These are phyloP conservation scores for Vannuccia rotundouncinata DNA, from an alignment of 2,888 invertebrate species.

Conservation along the genomic window DNA sequence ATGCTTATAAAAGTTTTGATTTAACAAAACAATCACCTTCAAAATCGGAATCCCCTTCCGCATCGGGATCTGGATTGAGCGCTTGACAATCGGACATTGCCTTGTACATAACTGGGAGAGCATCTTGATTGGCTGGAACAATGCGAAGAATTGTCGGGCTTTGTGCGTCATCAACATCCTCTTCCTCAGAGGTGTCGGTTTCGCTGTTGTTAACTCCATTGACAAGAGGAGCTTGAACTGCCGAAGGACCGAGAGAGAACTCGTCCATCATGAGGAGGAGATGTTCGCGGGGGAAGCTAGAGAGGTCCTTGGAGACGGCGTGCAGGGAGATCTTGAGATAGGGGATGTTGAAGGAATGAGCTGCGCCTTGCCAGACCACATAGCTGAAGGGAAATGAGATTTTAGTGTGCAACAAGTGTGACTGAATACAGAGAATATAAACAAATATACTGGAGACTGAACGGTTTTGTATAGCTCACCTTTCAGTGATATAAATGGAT, in stretches of 20 bases:
- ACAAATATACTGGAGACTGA: too few relatives aligned
- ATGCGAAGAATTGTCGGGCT: slow-evolving; percentile 67
- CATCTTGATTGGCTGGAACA: slow-evolving; percentile 60
- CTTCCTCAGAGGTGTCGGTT: slow-evolving; percentile 60
- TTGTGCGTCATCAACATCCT: slow-evolving; percentile 59
- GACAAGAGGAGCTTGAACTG: too few relatives aligned
- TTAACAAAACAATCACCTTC: not conserved
- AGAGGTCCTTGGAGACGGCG: slow-evolving; percentile 67
- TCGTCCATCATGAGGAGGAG: slow-evolving; percentile 70
- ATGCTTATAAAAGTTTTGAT: too few relatives aligned
- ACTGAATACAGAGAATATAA: too few relatives aligned
- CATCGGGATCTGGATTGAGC: slow-evolving; percentile 69
- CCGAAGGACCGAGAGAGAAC: slow-evolving; percentile 28
- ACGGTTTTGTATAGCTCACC: not conserved
- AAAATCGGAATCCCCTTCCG: slow-evolving; percentile 62
- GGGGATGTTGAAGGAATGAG: not conserved
- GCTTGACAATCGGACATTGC: slow-evolving; percentile 71
- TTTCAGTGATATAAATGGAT: not conserved
- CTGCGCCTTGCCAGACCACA: slow-evolving; percentile 25
- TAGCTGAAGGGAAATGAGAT: not conserved
- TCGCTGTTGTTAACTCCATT: slow-evolving; percentile 35
- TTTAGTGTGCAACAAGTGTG: too few relatives aligned
- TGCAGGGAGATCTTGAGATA: slow-evolving; percentile 64
- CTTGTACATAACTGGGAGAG: slow-evolving; percentile 62
- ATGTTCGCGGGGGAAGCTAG: slow-evolving; percentile 65